Evolutionary conservation across 2,797 vertebrate species (phyloP), one percentile per base, ranked within the genome.

Genomic region (Cyprinella venusta): DNA sequence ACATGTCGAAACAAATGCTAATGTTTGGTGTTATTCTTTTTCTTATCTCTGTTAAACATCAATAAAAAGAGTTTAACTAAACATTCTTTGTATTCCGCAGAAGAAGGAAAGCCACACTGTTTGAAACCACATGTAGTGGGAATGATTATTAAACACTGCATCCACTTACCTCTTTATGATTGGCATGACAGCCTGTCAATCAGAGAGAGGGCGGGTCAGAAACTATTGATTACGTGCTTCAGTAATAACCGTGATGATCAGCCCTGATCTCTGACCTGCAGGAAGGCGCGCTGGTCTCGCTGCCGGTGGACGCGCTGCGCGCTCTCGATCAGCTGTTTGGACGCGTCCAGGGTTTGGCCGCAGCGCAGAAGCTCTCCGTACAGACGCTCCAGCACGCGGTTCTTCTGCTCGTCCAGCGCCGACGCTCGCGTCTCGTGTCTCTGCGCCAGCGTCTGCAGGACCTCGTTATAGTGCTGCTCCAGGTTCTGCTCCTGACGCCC

Each of bases 401-500:
- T 98, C 94, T 99, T 99, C 89, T 97, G 96, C 83, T 96, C 94
- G 80, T 94, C 95, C 77, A 99, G 92, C 12, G 88, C 92, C 2
- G 95, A 92, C 6, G 94, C 90, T 83, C 95, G 92, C 65, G 97
- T 96, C 76, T 97, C 95, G 0, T 96, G 96, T 9, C 96, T 94
- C 88, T 97, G 96, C 21, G 96, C 95, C 36, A 99, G 89, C 0
- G 94, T 95, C 92, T 97, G 96, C 67, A 99, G 93, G 69, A 99
- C 95, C 0, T 98, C 95, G 0, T 96, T 96, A 88, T 96, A 98
- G 90, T 96, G 96, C 67, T 95, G 95, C 92, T 99, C 97, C n/a
- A 98, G 91, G 91, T 97, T 96, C 89, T 98, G 96, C 90, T 99
- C 97, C 82, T 96, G 97, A 52, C 95, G 96, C 59, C 95, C 96